A percentile compares a stretch with the other conserved stretches of the same genome.
Conservation (phyloP, 2,888 invertebrate genomes). For the Agonopterix arenella region DNA sequence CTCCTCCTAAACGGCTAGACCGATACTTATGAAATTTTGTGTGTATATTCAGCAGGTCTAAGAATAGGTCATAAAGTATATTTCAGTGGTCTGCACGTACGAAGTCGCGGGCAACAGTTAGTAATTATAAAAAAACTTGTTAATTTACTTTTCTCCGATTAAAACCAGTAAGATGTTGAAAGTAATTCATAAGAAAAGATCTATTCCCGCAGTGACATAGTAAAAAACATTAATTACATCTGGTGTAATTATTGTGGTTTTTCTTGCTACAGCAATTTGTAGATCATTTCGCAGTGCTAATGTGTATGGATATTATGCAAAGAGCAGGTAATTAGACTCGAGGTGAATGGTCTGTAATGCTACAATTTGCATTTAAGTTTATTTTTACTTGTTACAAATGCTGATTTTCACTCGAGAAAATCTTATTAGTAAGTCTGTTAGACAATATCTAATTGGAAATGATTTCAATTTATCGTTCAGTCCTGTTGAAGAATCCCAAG, state of each 20-base stretch:
- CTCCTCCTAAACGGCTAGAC: no score
- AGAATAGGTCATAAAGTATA: no score
- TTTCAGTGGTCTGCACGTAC: no score
- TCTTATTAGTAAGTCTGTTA: no score
- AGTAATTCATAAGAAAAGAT: background rate
- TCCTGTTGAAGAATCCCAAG: background rate
- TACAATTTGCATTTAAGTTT: conserved; percentile 44
- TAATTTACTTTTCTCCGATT: no score
- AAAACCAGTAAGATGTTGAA: background rate
- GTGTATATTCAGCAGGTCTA: no score
- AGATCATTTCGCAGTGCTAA: conserved; percentile 66
- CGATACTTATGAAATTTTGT: no score
- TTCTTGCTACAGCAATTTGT: conserved; percentile 59
- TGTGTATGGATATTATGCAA: conserved; percentile 68
- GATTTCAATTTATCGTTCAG: no score
- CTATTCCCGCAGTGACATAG: conserved; percentile 37
- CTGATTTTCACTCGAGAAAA: background rate
- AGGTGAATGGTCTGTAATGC: conserved; percentile 57
- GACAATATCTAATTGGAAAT: no score
- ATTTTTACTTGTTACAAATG: conserved; percentile 22
- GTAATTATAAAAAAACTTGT: no score
- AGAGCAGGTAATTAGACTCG: conserved; percentile 60
- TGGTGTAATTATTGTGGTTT: conserved; percentile 55
- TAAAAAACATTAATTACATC: conserved; percentile 55
- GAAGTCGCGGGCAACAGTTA: no score